These are phyloP conservation scores for Diloba caeruleocephala DNA, from an alignment of 2,888 invertebrate species.

Conservation along the genomic window DNA sequence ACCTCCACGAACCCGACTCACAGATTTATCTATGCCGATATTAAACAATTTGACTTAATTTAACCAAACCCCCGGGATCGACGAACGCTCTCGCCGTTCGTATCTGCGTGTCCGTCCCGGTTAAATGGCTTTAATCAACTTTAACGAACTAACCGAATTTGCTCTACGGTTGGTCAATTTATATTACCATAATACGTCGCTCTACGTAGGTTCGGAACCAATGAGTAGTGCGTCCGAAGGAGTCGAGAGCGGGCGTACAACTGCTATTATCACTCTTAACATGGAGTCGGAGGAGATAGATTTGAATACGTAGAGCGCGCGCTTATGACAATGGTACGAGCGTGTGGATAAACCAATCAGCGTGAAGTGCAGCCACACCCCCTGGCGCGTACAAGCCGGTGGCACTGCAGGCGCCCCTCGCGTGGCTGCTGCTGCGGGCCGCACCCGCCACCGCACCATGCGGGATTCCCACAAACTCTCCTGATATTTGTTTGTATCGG, in stretches of 20 bases:
- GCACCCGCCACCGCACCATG: slow-evolving; percentile 66
- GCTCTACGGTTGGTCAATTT: slow-evolving; percentile 89
- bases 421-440: slow-evolving; percentile 56
- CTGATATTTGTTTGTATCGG: slow-evolving; percentile 79
- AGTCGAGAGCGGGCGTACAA: slow-evolving; percentile 51
- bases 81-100: slow-evolving; percentile 85
- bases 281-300: slow-evolving; percentile 65
- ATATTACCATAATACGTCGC: slow-evolving; percentile 87
- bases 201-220: slow-evolving; percentile 70
- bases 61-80: slow-evolving; percentile 82
- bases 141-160: slow-evolving; percentile 89
- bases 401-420: slow-evolving; percentile 49
- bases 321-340: slow-evolving; percentile 68
- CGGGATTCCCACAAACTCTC: slow-evolving; percentile 86
- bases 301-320: slow-evolving; percentile 66
- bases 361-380: slow-evolving; percentile 66
- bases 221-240: slow-evolving; percentile 71
- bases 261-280: slow-evolving; percentile 72
- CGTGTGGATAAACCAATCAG: slow-evolving; percentile 68
- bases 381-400: slow-evolving; percentile 45
- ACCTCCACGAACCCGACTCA: slow-evolving; percentile 62
- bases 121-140: slow-evolving; percentile 90
- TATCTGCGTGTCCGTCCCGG: slow-evolving; percentile 85
- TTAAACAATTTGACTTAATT: slow-evolving; percentile 87
- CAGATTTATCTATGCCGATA: slow-evolving; percentile 75